phyloP scores from a whole-genome alignment of 2,113 vertebrate genomes.

The Neotoma lepida region DNA sequence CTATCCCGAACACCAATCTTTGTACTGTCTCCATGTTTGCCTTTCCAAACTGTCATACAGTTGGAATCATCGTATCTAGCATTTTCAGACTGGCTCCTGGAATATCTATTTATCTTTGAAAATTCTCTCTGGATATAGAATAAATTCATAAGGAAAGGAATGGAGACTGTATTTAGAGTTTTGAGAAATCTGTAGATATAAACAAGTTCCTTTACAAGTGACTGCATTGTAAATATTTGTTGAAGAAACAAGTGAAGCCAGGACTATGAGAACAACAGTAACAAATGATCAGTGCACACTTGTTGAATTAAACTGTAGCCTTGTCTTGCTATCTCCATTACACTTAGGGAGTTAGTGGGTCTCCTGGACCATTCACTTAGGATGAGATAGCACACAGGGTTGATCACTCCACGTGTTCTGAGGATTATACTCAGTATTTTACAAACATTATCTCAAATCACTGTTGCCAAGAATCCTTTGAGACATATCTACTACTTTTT shows the following conservation, averaged over 20 bases:
- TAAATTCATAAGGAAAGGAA: constrained; percentile 41
- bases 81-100: not conserved
- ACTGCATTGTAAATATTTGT: constrained; percentile 8
- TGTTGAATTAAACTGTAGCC: not conserved
- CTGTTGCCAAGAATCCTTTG: not conserved
- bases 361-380: not conserved
- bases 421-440: not conserved
- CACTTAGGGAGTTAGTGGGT: not conserved
- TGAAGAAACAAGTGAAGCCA: not conserved
- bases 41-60: not conserved
- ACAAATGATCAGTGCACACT: not conserved
- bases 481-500: not conserved
- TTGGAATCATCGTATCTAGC: not conserved
- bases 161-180: not conserved
- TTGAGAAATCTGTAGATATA: not conserved
- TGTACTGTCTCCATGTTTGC: not conserved
- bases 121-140: not conserved
- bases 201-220: not conserved
- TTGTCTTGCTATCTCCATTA: not conserved
- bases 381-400: not conserved
- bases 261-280: not conserved
- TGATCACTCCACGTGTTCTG: not conserved
- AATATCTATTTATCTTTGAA: not conserved
- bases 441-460: constrained; percentile 45
- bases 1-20: not conserved